Evolutionary conservation across 2,888 invertebrate genomes (phyloP).

Genomic region (Cenopis cana): DNA sequence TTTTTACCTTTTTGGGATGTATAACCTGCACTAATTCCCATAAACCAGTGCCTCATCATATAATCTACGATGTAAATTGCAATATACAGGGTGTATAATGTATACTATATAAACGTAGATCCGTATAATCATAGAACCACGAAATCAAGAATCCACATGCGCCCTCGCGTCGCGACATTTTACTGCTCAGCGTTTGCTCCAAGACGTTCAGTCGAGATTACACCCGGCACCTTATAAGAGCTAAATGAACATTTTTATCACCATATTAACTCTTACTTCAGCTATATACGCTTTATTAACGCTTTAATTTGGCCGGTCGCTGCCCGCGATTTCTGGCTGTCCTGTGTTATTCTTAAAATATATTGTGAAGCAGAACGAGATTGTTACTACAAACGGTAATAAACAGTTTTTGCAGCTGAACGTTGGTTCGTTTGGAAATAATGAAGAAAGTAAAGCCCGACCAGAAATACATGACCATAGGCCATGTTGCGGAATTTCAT

Average conservation of each 20-base stretch:
- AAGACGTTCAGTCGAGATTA: constrained; percentile 60
- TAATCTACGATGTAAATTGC: not conserved
- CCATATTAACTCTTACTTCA: constrained; percentile 60
- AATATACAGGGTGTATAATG: not conserved
- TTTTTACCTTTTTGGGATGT: no score
- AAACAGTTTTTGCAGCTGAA: not conserved
- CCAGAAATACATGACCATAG: no score
- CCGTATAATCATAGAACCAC: not conserved
- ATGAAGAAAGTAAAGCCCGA: not conserved
- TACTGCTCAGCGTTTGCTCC: constrained; percentile 47
- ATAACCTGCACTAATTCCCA: no score
- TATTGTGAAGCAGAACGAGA: not conserved
- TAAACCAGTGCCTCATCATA: no score
- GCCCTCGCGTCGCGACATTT: constrained; percentile 56
- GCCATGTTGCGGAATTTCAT: no score
- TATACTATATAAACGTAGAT: not conserved
- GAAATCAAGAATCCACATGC: constrained; percentile 49
- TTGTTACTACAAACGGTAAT: not conserved
- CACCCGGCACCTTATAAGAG: constrained; percentile 57
- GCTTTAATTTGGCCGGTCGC: constrained; percentile 56
- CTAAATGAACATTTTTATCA: constrained; percentile 66
- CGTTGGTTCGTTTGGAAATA: not conserved
- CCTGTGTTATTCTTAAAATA: constrained; percentile 28
- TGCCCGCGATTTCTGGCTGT: constrained; percentile 48
- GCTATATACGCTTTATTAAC: constrained; percentile 59